phyloP scores from a whole-genome alignment of 2,797 vertebrate genomes.

The Phalanger gymnotis region DNA sequence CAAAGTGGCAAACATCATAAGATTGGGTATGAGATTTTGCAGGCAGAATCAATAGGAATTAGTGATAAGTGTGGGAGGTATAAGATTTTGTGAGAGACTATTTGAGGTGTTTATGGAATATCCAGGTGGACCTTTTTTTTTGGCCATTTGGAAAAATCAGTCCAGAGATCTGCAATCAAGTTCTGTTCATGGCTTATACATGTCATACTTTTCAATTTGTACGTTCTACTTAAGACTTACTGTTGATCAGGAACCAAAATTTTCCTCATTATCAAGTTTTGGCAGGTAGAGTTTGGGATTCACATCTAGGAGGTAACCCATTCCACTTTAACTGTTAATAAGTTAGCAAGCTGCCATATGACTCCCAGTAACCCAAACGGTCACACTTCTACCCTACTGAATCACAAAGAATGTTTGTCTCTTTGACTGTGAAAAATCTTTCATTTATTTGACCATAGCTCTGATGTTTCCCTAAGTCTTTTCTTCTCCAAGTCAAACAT shows the following conservation, averaged over 20 bases:
- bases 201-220: not conserved
- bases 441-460: not conserved
- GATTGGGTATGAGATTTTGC: not conserved
- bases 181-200: not conserved
- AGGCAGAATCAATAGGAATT: not conserved
- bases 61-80: not conserved
- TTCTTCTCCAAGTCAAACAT: not conserved
- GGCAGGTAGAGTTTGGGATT: not conserved
- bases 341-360: too few species aligned
- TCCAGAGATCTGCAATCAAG: not conserved
- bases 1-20: not conserved
- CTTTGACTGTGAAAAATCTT: not conserved
- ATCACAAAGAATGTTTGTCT: not conserved
- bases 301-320: not conserved
- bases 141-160: not conserved
- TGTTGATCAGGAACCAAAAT: not conserved
- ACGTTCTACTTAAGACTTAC: not conserved
- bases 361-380: not conserved
- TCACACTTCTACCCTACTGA: not conserved
- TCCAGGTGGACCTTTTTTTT: not conserved
- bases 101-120: not conserved
- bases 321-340: not conserved
- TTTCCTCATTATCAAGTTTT: not conserved
- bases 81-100: not conserved
- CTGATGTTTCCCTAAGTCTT: not conserved